phyloP scores from a whole-genome alignment of 1,140 invertebrate genomes.

The Eubasilissa regina region DNA sequence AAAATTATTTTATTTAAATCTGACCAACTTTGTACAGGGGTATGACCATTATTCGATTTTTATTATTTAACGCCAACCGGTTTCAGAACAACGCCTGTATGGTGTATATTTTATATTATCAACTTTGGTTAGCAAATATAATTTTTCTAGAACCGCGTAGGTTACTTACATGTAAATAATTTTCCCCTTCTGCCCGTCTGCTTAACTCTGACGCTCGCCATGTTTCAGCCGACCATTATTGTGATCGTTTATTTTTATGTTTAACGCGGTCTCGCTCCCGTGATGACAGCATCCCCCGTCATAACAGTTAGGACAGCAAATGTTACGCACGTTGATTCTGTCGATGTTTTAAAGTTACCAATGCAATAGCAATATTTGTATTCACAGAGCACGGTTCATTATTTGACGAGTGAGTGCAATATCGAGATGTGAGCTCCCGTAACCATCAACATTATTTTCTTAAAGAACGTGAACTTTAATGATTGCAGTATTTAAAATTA shows the following conservation, averaged over 20 bases:
- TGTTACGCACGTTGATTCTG: background rate
- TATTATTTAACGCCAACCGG: too few species aligned
- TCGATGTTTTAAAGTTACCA: background rate
- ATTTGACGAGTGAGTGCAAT: background rate
- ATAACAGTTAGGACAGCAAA: constrained; percentile 5
- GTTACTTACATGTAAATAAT: too few species aligned
- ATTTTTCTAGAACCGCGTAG: too few species aligned
- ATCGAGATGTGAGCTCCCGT: background rate
- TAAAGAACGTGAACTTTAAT: too few species aligned
- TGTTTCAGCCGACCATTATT: background rate
- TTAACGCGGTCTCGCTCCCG: background rate
- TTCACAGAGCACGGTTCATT: background rate
- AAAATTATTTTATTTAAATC: too few species aligned
- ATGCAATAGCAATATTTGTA: background rate
- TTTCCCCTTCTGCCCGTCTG: background rate
- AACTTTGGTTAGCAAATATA: too few species aligned
- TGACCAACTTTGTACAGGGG: too few species aligned
- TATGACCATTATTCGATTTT: too few species aligned
- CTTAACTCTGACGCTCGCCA: background rate
- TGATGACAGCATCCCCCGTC: constrained; percentile 8
- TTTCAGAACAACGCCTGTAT: too few species aligned
- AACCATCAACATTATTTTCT: background rate
- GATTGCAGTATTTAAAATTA: too few species aligned
- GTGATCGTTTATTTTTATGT: constrained; percentile 3
- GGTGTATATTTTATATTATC: too few species aligned